phyloP scores from a whole-genome alignment of 2,113 vertebrate genomes.

The Reinhardtius hippoglossoides region DNA sequence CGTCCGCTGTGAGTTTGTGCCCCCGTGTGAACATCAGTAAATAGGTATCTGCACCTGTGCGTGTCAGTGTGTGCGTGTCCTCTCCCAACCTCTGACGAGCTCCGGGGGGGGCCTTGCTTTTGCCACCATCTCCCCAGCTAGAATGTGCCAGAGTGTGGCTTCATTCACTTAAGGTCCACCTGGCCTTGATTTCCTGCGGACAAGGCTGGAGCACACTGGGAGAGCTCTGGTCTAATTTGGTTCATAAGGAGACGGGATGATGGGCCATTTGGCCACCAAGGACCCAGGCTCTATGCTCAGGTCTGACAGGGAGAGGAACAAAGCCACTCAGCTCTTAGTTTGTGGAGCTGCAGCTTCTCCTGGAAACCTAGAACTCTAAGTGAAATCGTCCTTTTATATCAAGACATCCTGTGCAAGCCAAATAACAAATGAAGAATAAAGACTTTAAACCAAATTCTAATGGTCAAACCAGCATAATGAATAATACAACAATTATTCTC shows the following conservation, averaged over 20 bases:
- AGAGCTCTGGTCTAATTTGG: slow-evolving; percentile 73
- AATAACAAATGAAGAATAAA: too few species aligned
- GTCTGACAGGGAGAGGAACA: slow-evolving; percentile 39
- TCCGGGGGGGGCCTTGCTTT: slow-evolving; percentile 53
- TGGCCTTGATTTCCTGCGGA: slow-evolving; percentile 80
- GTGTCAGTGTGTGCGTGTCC: slow-evolving; percentile 25
- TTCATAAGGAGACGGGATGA: slow-evolving; percentile 66
- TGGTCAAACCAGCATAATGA: neutral
- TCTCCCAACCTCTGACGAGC: slow-evolving; percentile 38
- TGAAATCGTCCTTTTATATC: neutral
- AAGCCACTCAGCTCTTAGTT: slow-evolving; percentile 18
- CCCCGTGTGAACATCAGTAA: slow-evolving; percentile 55
- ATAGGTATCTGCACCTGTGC: slow-evolving; percentile 55
- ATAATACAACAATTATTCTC: neutral
- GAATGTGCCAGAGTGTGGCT: slow-evolving; percentile 77
- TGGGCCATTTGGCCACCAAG: slow-evolving; percentile 73
- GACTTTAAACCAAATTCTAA: too few species aligned
- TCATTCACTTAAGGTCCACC: slow-evolving; percentile 78
- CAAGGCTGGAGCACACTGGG: slow-evolving; percentile 73
- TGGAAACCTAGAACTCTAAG: too few species aligned
- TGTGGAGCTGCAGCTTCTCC: slow-evolving; percentile 1
- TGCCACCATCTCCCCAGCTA: slow-evolving; percentile 60
- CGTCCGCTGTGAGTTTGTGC: slow-evolving; percentile 29
- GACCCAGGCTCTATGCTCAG: slow-evolving; percentile 46
- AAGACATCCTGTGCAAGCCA: too few species aligned